These are phyloP conservation scores for Reticulitermes speratus DNA, from an alignment of 1,140 invertebrate species.

Conservation along the genomic window DNA sequence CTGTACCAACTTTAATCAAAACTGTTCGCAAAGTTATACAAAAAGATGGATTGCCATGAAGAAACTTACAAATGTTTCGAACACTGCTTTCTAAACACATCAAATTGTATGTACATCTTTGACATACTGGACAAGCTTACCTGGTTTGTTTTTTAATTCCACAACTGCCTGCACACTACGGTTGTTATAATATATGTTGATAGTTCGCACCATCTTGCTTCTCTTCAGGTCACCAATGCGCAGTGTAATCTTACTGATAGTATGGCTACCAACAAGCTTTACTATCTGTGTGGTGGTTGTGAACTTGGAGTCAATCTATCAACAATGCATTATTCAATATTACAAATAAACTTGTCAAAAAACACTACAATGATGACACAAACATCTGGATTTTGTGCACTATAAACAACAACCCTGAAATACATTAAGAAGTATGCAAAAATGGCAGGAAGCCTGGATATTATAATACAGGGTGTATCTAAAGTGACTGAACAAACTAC, in stretches of 20 bases:
- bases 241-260: conserved; percentile 90
- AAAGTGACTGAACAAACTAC: too few relatives aligned
- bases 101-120: neutral
- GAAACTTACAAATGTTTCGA: neutral
- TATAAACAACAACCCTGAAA: too few relatives aligned
- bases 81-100: neutral
- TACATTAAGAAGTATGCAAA: too few relatives aligned
- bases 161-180: conserved; percentile 93
- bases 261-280: conserved; percentile 91
- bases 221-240: conserved; percentile 93
- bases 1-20: too few relatives aligned
- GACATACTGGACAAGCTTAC: conserved; percentile 34
- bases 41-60: too few relatives aligned
- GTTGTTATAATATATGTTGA: conserved; percentile 98
- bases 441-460: too few relatives aligned
- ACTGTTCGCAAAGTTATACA: too few relatives aligned
- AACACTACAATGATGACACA: neutral
- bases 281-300: conserved; percentile 97
- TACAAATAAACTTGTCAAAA: neutral
- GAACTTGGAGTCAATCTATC: conserved; percentile 88
- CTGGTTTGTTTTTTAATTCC: conserved; percentile 93
- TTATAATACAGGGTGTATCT: too few relatives aligned
- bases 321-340: neutral
- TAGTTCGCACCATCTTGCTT: conserved; percentile 94
- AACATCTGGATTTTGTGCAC: too few relatives aligned